Percentiles rank a stretch among this genome's conserved stretches.
Evolutionary conservation across 2,888 invertebrate species (phyloP).

Genomic region (Pherbina coryleti): DNA sequence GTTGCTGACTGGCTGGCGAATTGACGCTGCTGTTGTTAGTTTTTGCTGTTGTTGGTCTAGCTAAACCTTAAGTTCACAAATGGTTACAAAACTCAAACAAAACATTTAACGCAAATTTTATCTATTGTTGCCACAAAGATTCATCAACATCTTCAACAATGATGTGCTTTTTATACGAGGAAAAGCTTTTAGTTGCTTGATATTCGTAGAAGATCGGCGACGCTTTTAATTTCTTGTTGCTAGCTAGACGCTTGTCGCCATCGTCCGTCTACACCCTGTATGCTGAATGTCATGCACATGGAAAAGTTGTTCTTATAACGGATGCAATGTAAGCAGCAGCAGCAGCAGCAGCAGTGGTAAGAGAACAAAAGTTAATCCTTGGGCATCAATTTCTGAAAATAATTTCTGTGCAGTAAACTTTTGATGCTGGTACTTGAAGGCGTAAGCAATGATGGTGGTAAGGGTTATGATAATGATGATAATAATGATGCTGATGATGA

Average conservation of each 20-base stretch:
- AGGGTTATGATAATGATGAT: not conserved
- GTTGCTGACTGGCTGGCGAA: not conserved
- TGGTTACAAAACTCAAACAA: constrained; percentile 13
- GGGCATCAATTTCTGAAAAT: constrained; percentile 62
- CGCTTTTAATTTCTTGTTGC: not conserved
- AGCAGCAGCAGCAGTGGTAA: not conserved
- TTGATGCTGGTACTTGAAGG: constrained; percentile 61
- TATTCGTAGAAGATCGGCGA: not conserved
- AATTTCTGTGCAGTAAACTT: constrained; percentile 61
- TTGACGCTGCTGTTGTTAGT: not conserved
- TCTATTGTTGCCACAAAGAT: not conserved
- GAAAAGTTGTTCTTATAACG: not conserved
- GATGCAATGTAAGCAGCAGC: not conserved
- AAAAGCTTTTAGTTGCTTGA: not conserved
- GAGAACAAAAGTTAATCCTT: constrained; percentile 58
- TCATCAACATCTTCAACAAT: constrained; percentile 4
- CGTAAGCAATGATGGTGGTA: constrained; percentile 52
- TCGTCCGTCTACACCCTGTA: not conserved
- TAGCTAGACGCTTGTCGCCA: not conserved
- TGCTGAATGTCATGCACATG: constrained; percentile 2
- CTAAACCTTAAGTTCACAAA: not conserved
- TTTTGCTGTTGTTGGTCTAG: not conserved
- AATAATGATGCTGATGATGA: too few species aligned
- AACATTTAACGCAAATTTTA: constrained; percentile 5
- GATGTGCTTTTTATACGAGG: too few species aligned